Evolutionary conservation across 2,888 invertebrate species (phyloP).

Genomic region (Mythimna impura): DNA sequence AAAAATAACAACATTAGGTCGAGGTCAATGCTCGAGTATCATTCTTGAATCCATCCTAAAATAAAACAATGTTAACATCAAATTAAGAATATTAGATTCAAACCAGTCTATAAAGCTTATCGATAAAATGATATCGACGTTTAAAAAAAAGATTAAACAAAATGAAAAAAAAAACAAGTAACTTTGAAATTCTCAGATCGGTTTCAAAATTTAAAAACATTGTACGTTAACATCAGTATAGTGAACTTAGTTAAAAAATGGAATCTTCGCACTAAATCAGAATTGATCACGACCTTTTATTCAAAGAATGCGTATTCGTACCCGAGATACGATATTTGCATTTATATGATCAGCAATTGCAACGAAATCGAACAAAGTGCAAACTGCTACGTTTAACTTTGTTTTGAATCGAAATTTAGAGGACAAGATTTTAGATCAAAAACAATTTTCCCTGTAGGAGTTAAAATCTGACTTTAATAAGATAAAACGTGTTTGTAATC

Average conservation of each 20-base stretch:
- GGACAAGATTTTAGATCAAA: not conserved
- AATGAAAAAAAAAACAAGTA: not conserved
- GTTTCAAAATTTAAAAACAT: slow-evolving; percentile 16
- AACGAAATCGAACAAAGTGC: slow-evolving; percentile 47
- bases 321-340: slow-evolving; percentile 40
- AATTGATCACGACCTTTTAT: slow-evolving; percentile 50
- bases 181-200: not conserved
- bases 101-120: not conserved
- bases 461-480: not conserved
- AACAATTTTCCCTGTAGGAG: not conserved
- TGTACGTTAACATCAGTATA: not conserved
- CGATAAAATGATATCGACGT: not conserved
- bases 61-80: not conserved
- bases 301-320: slow-evolving; percentile 29
- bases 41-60: not conserved
- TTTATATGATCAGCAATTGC: slow-evolving; percentile 41
- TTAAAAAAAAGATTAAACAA: not conserved
- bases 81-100: not conserved
- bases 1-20: not conserved
- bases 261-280: slow-evolving; percentile 18
- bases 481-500: no score
- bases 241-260: slow-evolving; percentile 1
- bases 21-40: not conserved
- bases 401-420: slow-evolving; percentile 25
- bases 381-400: slow-evolving; percentile 17